These are phyloP conservation scores for Drosophila melanosoma DNA, from an alignment of 2,888 invertebrate species.

Conservation along the genomic window DNA sequence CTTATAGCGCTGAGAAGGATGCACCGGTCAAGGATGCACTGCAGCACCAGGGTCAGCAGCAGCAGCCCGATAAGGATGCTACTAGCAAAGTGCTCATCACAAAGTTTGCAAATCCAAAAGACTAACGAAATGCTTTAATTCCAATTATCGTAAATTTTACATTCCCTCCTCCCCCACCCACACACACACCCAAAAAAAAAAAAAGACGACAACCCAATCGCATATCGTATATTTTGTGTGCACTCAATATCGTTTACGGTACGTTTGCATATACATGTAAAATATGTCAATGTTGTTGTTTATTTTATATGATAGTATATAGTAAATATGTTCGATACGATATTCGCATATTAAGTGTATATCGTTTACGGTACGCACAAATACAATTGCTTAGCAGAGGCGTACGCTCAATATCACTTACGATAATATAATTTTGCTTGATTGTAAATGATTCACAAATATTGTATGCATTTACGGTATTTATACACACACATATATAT, in stretches of 20 bases:
- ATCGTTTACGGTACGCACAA: conserved; percentile 12
- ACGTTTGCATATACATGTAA: not conserved
- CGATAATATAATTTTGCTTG: not conserved
- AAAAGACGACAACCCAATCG: not conserved
- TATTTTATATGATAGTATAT: not conserved
- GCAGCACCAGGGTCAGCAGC: conserved; percentile 13
- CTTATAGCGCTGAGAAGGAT: conserved; percentile 73
- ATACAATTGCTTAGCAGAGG: not conserved
- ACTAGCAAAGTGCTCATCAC: conserved; percentile 65
- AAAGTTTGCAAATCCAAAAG: conserved; percentile 80
- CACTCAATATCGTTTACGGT: conserved; percentile 16
- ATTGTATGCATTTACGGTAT: conserved; percentile 4
- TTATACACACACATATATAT: not conserved
- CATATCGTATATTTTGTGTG: conserved; percentile 1
- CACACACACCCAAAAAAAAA: no score
- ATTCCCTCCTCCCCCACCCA: conserved; percentile 16
- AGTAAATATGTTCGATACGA: conserved; percentile 1
- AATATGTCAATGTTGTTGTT: not conserved
- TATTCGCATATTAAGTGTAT: not conserved
- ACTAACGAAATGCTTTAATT: conserved; percentile 83
- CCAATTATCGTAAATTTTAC: conserved; percentile 53
- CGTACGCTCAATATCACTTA: conserved; percentile 4
- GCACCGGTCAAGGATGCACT: conserved; percentile 68
- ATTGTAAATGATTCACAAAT: not conserved
- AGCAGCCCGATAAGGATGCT: conserved; percentile 12